Evolutionary conservation across 2,113 vertebrate species (phyloP), one percentile per base, ranked within the genome.

Genomic region (Nesogale talazaci): DNA sequence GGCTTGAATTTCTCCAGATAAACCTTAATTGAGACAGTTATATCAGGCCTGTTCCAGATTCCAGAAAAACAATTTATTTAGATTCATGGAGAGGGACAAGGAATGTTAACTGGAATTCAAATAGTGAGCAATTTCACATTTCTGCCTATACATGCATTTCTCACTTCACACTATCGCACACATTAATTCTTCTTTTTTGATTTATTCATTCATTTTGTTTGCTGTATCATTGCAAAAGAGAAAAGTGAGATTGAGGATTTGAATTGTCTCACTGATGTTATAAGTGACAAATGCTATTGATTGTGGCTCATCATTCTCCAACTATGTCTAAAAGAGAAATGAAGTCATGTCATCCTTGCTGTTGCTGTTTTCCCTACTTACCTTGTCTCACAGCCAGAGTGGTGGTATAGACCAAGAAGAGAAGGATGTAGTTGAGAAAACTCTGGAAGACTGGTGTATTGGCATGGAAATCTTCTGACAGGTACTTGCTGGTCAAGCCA

Each of bases 361-460:
- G 4, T 1, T 63, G 46, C 14, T 52, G 46, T 52, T 63, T 27
- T 29, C 27, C 42, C 57, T 25, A 92, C 98, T 98, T 98, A 99
- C 99, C 99, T 99, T 99, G 99, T 96, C 99, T 98, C 93, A 99
- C 99, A 11, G 99, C 99, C 91, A 99, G 97, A 19, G 99, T 99
- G 76, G 99, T 99, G 25, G 99, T 99, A 97, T 99, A 99, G 95
- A 99, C 99, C 98, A 99, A 97, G 97, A 99, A 99, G 52, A 99
- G 98, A 83, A 99, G 98, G 96, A 99, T 99, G 95, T 99, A 99
- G 98, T 99, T 99, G 95, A 99, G 99, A 95, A 99, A 99, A 98
- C 99, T 99, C 98, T 99, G 99, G 97, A 99, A 99, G 96, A 99
- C 98, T 3, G 99, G 99, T 2, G 99, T 99, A 96, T 99, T 99